Percentiles rank a stretch among this genome's conserved stretches.
Conservation (phyloP, 2,888 invertebrate genomes). For the Lasioglossum marginatum region DNA sequence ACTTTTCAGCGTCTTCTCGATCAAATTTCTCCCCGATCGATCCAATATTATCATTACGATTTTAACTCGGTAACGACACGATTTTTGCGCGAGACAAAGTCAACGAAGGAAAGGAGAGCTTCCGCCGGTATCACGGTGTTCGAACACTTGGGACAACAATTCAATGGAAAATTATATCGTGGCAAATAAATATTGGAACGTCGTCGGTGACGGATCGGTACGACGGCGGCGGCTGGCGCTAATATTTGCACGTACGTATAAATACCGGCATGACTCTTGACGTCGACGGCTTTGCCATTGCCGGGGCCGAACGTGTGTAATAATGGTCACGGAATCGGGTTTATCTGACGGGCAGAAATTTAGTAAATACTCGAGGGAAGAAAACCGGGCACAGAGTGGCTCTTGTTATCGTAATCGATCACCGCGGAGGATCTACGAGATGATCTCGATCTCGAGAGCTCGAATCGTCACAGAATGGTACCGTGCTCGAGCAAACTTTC, state of each 20-base stretch:
- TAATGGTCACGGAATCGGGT: not conserved
- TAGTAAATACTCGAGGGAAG: not conserved
- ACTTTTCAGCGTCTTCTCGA: not conserved
- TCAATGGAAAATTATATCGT: conserved; percentile 53
- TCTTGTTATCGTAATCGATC: not conserved
- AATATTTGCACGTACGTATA: not conserved
- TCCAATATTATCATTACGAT: not conserved
- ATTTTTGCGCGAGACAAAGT: not conserved
- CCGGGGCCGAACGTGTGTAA: not conserved
- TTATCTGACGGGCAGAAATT: not conserved
- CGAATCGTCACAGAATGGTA: not conserved
- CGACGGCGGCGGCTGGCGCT: not conserved
- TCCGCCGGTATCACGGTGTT: conserved; percentile 35
- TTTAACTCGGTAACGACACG: not conserved
- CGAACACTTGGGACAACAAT: conserved; percentile 54
- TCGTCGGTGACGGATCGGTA: not conserved
- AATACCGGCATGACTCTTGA: not conserved
- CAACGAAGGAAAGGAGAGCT: not conserved
- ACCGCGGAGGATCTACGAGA: not conserved
- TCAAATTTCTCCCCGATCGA: not conserved
- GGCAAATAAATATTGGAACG: conserved; percentile 53
- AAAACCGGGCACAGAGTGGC: not conserved
- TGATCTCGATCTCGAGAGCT: not conserved
- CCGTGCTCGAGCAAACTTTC: not conserved
- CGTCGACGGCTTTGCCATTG: not conserved